Conservation (phyloP, 2,888 invertebrate genomes). For the Hoplodrina ambigua region DNA sequence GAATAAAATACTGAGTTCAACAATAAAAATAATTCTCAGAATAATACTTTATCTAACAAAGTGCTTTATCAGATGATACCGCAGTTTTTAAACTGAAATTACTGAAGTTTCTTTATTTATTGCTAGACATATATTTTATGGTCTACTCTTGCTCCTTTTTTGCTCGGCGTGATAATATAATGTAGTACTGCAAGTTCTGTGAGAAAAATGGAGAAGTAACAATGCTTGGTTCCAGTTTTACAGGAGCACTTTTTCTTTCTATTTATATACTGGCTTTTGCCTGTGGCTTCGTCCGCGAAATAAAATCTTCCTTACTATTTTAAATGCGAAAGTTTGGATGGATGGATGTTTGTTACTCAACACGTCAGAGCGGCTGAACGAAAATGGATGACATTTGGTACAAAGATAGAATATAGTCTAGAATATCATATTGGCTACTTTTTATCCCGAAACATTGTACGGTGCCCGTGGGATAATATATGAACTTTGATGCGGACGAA, state of each 20-base stretch:
- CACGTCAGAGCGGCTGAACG: too few species aligned
- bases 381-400: too few species aligned
- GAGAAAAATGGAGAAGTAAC: constrained; percentile 27
- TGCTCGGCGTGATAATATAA: constrained; percentile 43
- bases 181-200: constrained; percentile 26
- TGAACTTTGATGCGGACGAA: too few species aligned
- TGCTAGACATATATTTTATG: constrained; percentile 56
- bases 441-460: too few species aligned
- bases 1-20: constrained; percentile 21
- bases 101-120: constrained; percentile 57
- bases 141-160: constrained; percentile 31
- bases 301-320: too few species aligned
- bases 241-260: constrained; percentile 18
- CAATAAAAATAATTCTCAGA: constrained; percentile 49
- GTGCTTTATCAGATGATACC: constrained; percentile 51
- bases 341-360: too few species aligned
- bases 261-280: neutral
- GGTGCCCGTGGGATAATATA: too few species aligned
- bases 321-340: too few species aligned
- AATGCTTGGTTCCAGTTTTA: constrained; percentile 13
- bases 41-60: constrained; percentile 51
- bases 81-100: constrained; percentile 61
- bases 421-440: too few species aligned
- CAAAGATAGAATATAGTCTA: too few species aligned
- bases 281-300: too few species aligned